Evolutionary conservation across 2,888 invertebrate species (phyloP).

Genomic region (Antheraea yamamai): DNA sequence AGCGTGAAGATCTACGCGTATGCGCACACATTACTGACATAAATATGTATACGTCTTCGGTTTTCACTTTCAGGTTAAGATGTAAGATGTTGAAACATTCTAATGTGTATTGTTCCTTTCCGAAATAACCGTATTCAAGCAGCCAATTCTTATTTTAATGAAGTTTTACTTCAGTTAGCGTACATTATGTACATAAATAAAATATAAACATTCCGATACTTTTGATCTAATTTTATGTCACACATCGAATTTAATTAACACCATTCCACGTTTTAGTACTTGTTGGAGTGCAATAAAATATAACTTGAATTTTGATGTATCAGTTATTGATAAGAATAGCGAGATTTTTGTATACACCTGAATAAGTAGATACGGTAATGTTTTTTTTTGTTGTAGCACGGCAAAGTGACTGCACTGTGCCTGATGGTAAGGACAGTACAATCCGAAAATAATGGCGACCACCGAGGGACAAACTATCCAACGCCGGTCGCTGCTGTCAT

Average conservation of each 20-base stretch:
- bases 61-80: constrained; percentile 72
- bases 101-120: background rate
- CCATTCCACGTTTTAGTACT: too few relatives aligned
- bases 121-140: constrained; percentile 9
- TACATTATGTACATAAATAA: background rate
- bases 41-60: constrained; percentile 45
- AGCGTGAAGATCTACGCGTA: constrained; percentile 47
- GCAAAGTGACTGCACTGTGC: too few relatives aligned
- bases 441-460: too few relatives aligned
- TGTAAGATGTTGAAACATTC: constrained; percentile 15
- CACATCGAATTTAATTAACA: background rate
- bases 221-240: background rate
- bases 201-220: background rate
- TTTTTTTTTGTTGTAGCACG: too few relatives aligned
- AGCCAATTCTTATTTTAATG: constrained; percentile 2
- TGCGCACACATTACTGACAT: constrained; percentile 27
- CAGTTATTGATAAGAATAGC: too few relatives aligned
- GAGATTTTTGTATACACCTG: too few relatives aligned
- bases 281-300: too few relatives aligned
- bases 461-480: too few relatives aligned
- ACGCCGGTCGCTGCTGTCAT: too few relatives aligned
- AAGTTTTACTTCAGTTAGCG: background rate
- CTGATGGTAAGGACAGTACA: too few relatives aligned
- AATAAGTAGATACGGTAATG: too few relatives aligned
- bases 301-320: too few relatives aligned